Conservation (phyloP, 2,888 invertebrate species). For the Nebria brevicollis region DNA sequence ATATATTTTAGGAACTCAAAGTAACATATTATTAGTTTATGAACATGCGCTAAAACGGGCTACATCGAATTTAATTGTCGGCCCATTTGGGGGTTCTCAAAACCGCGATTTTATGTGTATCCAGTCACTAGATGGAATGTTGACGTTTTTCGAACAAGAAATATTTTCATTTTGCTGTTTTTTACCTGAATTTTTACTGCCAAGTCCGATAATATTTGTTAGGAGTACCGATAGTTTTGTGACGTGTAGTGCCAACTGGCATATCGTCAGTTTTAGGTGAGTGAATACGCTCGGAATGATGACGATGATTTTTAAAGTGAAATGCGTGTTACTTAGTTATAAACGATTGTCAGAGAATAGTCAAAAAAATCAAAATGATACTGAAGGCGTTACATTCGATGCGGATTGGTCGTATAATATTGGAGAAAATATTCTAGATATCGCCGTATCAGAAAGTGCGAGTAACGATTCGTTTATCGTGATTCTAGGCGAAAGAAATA, state of each 20-base stretch:
- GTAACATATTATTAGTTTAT: constrained; percentile 75
- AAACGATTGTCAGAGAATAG: constrained; percentile 80
- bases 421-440: constrained; percentile 70
- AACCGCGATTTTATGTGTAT: constrained; percentile 90
- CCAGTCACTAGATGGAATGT: constrained; percentile 88
- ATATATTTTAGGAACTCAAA: constrained; percentile 71
- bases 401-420: constrained; percentile 86
- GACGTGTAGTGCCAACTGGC: constrained; percentile 83
- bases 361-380: constrained; percentile 68
- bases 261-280: constrained; percentile 87
- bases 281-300: constrained; percentile 49
- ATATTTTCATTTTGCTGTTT: constrained; percentile 84
- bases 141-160: constrained; percentile 94
- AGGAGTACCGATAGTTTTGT: constrained; percentile 86
- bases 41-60: constrained; percentile 84
- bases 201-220: constrained; percentile 85
- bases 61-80: constrained; percentile 81
- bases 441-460: constrained; percentile 59
- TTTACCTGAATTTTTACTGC: constrained; percentile 82
- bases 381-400: constrained; percentile 69
- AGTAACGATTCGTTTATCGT: constrained; percentile 76
- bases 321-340: constrained; percentile 67
- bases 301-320: neutral
- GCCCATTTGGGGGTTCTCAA: constrained; percentile 86
- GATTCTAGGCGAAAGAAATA: constrained; percentile 84